These are phyloP conservation scores for Scarus forsteni DNA, from an alignment of 2,797 vertebrate species.

Conservation along the genomic window DNA sequence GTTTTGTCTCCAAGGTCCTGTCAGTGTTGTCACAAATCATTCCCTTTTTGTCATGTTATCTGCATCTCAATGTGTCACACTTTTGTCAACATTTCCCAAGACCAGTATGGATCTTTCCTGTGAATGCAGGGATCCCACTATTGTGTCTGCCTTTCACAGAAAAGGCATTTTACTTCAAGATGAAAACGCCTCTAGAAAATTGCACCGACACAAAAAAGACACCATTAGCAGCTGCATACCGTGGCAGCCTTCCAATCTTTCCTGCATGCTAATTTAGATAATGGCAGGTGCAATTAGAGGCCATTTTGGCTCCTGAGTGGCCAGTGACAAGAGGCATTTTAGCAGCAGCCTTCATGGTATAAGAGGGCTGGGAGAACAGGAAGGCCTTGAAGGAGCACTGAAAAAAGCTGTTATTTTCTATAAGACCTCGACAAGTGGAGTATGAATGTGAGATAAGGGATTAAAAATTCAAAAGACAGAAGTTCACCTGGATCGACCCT, in stretches of 20 bases:
- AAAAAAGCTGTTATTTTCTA: constrained; percentile 13
- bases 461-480: background rate
- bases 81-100: background rate
- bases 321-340: constrained; percentile 32
- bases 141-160: constrained; percentile 4
- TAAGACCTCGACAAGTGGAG: constrained; percentile 21
- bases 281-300: constrained; percentile 36
- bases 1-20: background rate
- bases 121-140: background rate
- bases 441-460: background rate
- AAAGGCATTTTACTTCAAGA: constrained; percentile 4
- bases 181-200: constrained; percentile 9
- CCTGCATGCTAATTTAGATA: constrained; percentile 35
- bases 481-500: background rate
- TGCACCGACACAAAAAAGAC: constrained; percentile 8
- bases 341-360: constrained; percentile 9
- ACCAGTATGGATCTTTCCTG: background rate
- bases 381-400: constrained; percentile 12
- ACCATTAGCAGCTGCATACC: constrained; percentile 23
- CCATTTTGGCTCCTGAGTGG: constrained; percentile 33
- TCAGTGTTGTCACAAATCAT: background rate
- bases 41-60: background rate
- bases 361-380: background rate
- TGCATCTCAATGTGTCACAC: background rate
- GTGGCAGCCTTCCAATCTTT: constrained; percentile 4